phyloP scores from a whole-genome alignment of 1,140 invertebrate species.

The Tetranychus cinnabarinus region DNA sequence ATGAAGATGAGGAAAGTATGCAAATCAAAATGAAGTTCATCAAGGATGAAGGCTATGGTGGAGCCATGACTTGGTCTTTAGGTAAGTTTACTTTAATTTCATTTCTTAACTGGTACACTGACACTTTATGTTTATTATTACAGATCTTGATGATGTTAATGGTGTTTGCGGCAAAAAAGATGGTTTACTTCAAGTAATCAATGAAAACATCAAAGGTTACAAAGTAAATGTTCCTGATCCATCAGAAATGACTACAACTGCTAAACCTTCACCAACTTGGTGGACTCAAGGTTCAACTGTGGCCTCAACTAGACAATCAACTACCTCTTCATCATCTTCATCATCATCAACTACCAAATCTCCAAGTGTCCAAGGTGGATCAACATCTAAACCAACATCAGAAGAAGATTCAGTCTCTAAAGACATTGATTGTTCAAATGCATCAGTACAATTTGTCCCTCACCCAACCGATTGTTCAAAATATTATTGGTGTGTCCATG shows the following conservation, averaged over 20 bases:
- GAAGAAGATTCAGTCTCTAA: neutral
- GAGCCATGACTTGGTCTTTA: constrained; percentile 24
- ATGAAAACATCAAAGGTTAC: constrained; percentile 46
- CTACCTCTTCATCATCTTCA: neutral
- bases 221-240: constrained; percentile 30
- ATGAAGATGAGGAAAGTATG: constrained; percentile 51
- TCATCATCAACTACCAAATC: neutral
- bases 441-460: neutral
- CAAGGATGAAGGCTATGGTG: constrained; percentile 18
- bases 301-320: neutral
- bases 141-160: constrained; percentile 20
- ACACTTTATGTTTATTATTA: no score
- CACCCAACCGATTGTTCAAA: constrained; percentile 14
- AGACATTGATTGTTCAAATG: neutral
- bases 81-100: no score
- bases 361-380: neutral
- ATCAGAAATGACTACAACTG: constrained; percentile 5
- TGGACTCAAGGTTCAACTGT: constrained; percentile 4
- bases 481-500: constrained; percentile 19
- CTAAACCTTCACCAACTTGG: constrained; percentile 1
- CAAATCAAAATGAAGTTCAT: constrained; percentile 37
- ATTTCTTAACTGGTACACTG: no score
- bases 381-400: neutral
- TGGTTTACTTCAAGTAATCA: constrained; percentile 30
- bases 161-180: constrained; percentile 15